phyloP scores from a whole-genome alignment of 2,797 vertebrate genomes.

The Falco rusticolus region DNA sequence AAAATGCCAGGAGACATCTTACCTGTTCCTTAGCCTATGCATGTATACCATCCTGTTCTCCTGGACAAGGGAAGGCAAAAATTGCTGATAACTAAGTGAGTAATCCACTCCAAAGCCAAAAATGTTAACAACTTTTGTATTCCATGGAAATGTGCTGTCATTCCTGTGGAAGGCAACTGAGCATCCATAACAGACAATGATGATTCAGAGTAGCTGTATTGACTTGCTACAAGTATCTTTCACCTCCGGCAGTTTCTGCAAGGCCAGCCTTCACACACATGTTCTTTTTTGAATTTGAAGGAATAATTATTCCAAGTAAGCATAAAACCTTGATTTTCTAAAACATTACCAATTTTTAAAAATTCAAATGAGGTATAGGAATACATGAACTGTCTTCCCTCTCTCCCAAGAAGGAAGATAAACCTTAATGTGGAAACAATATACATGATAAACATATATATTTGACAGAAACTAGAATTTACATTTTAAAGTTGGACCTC shows the following conservation, averaged over 20 bases:
- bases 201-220: not conserved
- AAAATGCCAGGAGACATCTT: not conserved
- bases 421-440: not conserved
- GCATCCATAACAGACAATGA: not conserved
- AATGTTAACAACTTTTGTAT: not conserved
- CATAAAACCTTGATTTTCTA: not conserved
- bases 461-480: not conserved
- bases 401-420: not conserved
- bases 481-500: not conserved
- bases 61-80: not conserved
- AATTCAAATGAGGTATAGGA: not conserved
- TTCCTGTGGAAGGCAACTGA: not conserved
- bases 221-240: not conserved
- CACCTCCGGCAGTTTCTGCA: not conserved
- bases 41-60: not conserved
- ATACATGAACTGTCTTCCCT: not conserved
- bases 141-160: accelerated
- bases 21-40: not conserved
- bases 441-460: not conserved
- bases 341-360: not conserved
- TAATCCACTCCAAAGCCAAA: not conserved
- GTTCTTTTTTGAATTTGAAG: not conserved
- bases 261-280: not conserved
- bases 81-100: not conserved
- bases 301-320: not conserved